Base-by-base conservation (phyloP, 2,113 vertebrate species). In the Taurulus bubalis region DNA sequence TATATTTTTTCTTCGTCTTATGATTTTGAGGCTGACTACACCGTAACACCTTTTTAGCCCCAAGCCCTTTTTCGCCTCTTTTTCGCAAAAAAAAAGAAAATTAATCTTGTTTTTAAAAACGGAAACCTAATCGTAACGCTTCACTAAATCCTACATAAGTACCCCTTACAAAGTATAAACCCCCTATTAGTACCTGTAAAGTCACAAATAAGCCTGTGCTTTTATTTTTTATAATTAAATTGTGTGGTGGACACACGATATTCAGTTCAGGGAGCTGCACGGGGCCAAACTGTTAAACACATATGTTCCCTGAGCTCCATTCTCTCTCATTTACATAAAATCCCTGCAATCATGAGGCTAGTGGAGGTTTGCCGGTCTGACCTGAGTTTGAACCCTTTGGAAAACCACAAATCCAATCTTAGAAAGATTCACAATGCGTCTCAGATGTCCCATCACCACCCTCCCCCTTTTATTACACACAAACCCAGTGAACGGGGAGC, bases 301-400 rank as follows among this genome's bases (percentile, higher is more conserved):
- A 38, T 1, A 18, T 26, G 7, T 7, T 1, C 20, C 2, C 53
- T 26, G 11, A 26, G 34, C 47, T 51, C 26, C 18, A 5, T 2
- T 40, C 34, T 6, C 24, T 18, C 65, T 71, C 15, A 75, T 89
- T 71, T 76, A 32, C 78, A 78, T 79, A 58, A 71, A 84, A 79
- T 24, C 64, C 53, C 26, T n/a, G 74, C 28, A 66, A 12, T 60
- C 26, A 9, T 1, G n/a, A 75, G 24, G 34, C 22, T 20, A 36
- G 74, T 11, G 26, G 28, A 49, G 80, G 53, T 75, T 71, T 16
- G 24, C 76, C 45, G 68, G 77, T 74, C 68, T 91, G 91, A 94
- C 88, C 91, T 34, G 63, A 53, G 86, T 63, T 84, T 93, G 90
- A 93, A 91, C 92, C 86, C 82, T 51, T 60, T 36, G 72, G 70